These are phyloP conservation scores for Enchytraeus crypticus DNA, from an alignment of 2,888 invertebrate genomes.

Conservation along the genomic window DNA sequence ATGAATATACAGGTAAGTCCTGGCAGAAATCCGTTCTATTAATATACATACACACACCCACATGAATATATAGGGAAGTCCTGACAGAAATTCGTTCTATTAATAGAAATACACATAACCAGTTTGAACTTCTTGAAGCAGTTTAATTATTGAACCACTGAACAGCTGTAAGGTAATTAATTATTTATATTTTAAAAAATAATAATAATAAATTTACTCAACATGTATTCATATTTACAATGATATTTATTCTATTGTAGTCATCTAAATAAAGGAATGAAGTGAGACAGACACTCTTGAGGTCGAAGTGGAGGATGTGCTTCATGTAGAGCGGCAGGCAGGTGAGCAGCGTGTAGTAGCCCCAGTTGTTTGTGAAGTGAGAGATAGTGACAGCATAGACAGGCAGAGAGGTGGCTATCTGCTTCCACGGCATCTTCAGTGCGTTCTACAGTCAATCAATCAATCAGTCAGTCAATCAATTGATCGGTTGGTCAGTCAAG, in stretches of 20 bases:
- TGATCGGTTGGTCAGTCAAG: no score
- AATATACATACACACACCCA: no score
- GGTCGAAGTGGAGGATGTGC: conserved; percentile 45
- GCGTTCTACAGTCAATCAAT: background rate
- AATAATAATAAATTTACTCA: no score
- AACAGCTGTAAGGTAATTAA: no score
- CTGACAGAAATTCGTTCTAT: conserved; percentile 75
- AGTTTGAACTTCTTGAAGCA: no score
- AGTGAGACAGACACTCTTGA: conserved; percentile 26
- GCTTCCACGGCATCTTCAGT: conserved; percentile 33
- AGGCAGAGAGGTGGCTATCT: conserved; percentile 35
- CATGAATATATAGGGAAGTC: conserved; percentile 79
- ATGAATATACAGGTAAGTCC: conserved; percentile 79
- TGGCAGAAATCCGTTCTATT: no score
- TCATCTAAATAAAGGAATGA: no score
- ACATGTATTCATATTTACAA: no score
- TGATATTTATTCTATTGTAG: no score
- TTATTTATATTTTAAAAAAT: no score
- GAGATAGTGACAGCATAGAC: conserved; percentile 48
- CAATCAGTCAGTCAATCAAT: no score
- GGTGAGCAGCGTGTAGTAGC: conserved; percentile 51
- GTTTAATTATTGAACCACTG: no score
- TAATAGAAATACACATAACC: background rate
- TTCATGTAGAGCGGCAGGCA: conserved; percentile 49
- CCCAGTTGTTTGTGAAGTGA: conserved; percentile 51